Evolutionary conservation across 2,113 vertebrate species (phyloP), one percentile per base, ranked within the genome.

Genomic region (Oryzias melastigma): DNA sequence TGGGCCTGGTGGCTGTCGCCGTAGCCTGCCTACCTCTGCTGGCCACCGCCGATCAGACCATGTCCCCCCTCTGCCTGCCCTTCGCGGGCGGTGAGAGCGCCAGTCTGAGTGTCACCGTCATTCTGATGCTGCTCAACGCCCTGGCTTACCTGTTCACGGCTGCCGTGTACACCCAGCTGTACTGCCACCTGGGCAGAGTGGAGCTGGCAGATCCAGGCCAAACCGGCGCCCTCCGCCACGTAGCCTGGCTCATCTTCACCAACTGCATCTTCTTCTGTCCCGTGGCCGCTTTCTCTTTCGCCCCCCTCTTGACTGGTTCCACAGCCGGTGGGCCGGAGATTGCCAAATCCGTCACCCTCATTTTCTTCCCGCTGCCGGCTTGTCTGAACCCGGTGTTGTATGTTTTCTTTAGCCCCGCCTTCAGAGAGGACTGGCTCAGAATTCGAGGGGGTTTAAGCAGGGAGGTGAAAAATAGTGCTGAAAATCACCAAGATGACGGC

Each of bases 201-300:
- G 94, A 95, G 80, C 91, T 98, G 59, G 93, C 93, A 0, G 95
- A 97, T 64, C 93, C 94, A 14, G 92, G 93, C 0, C 94, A 97
- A 66, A 93, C 95, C 0, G 92, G 93, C 52, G 93, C 92, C 18
- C 93, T 98, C 59, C 94, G 95, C 68, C 97, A 99, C 0, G 93
- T 99, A 0, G 97, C 97, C 58, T 99, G 97, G 97, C 93, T 99
- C 0, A 98, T 99, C 84, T 99, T 99, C 88, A 98, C 95, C 35
- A 98, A 98, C 80, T 98, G 97, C 90, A 95, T 98, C 84, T 97
- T 99, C 65, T 99, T 98, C 91, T 99, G 96, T 82, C 97, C 97
- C 0, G 96, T 98, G 44, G 97, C 97, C 0, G 97, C 97, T 15
- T 98, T 99, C 87, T 98, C 96, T 0, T 98, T 99, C 18, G 94